phyloP scores from a whole-genome alignment of 2,113 vertebrate species.

The Myotis lucifugus region DNA sequence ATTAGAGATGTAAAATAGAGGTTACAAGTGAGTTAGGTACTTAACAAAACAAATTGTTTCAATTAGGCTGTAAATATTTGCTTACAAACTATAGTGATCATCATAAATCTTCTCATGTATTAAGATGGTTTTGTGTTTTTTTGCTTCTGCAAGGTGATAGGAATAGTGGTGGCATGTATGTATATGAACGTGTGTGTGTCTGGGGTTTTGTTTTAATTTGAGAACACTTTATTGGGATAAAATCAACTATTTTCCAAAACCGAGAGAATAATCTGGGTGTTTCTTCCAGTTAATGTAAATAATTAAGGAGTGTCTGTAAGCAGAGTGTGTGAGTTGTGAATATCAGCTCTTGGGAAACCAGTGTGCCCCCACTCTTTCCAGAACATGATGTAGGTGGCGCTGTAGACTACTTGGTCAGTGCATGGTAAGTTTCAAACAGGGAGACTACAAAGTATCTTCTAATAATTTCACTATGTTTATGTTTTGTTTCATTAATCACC shows the following conservation, averaged over 20 bases:
- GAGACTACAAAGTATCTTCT: background rate
- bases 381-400: fast-evolving
- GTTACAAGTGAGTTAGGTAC: background rate
- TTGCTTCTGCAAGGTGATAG: background rate
- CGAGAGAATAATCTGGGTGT: background rate
- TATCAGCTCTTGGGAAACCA: fast-evolving
- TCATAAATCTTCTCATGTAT: background rate
- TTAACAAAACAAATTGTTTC: background rate
- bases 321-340: background rate
- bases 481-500: background rate
- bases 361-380: fast-evolving
- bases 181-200: background rate
- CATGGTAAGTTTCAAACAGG: background rate
- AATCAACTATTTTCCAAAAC: background rate
- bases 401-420: background rate
- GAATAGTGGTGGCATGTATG: fast-evolving
- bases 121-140: background rate
- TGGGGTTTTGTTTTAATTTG: background rate
- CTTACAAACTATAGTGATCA: background rate
- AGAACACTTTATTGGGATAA: background rate
- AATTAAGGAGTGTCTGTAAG: background rate
- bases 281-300: background rate
- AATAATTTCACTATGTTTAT: background rate
- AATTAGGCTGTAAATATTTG: background rate
- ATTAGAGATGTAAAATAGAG: background rate